Conservation (phyloP, 2,113 vertebrate species). For the Stegostoma tigrinum region DNA sequence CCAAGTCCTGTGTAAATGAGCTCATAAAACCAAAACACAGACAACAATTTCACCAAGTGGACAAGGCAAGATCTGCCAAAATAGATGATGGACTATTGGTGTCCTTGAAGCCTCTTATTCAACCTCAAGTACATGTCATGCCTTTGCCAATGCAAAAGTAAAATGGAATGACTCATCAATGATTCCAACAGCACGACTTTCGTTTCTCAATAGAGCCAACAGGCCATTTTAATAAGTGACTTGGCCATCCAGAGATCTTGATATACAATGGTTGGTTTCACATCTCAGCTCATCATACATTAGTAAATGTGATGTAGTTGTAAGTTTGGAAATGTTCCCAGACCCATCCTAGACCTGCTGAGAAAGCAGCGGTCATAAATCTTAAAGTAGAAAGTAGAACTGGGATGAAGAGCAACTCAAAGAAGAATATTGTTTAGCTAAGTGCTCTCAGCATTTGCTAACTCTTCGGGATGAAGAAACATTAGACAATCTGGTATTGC, state of each 20-base stretch:
- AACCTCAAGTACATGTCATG: neutral
- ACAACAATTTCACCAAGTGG: neutral
- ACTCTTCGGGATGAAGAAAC: neutral
- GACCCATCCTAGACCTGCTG: neutral
- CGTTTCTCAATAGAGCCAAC: neutral
- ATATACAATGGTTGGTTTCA: neutral
- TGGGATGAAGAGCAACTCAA: neutral
- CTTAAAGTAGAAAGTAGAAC: neutral
- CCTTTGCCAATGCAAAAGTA: neutral
- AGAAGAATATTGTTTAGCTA: conserved; percentile 14
- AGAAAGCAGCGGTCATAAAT: neutral
- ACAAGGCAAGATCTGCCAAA: neutral
- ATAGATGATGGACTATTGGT: neutral
- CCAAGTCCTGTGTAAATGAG: neutral
- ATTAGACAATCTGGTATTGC: neutral
- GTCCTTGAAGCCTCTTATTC: neutral
- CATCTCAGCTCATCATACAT: neutral
- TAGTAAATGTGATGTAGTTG: neutral
- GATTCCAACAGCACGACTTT: neutral
- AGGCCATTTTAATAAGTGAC: neutral
- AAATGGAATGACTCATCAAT: neutral
- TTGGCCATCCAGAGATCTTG: neutral
- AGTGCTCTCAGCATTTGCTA: neutral
- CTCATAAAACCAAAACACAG: neutral
- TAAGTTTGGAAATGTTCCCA: neutral